These are phyloP conservation scores for Melanotaenia maccullochi DNA, from an alignment of 2,797 vertebrate species.

Conservation along the genomic window DNA sequence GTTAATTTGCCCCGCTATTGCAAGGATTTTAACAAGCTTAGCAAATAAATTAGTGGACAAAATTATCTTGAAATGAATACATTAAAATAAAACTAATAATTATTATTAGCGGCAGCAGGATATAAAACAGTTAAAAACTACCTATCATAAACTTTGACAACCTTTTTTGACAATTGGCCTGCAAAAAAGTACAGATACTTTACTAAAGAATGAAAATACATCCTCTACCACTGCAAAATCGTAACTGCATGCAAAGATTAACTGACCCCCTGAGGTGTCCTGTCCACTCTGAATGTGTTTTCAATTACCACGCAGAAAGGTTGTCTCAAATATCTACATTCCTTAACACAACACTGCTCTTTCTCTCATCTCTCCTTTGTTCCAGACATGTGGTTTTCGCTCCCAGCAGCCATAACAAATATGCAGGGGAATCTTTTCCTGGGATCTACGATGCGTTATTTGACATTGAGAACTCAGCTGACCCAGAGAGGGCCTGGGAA, in stretches of 20 bases:
- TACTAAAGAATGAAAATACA: not conserved
- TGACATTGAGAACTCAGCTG: slow-evolving; percentile 84
- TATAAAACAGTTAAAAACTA: not conserved
- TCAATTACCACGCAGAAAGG: not conserved
- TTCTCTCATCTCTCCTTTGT: slow-evolving; percentile 19
- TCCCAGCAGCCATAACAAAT: slow-evolving; percentile 95
- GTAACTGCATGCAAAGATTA: not conserved
- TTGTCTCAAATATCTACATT: slow-evolving; percentile 1
- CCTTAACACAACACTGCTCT: not conserved
- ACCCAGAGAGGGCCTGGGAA: slow-evolving; percentile 84
- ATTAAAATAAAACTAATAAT: too few relatives aligned
- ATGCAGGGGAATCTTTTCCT: slow-evolving; percentile 92
- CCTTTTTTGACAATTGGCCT: too few relatives aligned
- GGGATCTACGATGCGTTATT: slow-evolving; percentile 95
- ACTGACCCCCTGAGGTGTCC: not conserved
- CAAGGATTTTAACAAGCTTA: not conserved
- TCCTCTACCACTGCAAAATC: not conserved
- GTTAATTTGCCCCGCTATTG: not conserved
- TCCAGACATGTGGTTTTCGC: slow-evolving; percentile 92
- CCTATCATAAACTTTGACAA: too few relatives aligned
- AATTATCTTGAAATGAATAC: not conserved
- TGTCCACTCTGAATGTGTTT: not conserved
- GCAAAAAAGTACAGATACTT: too few relatives aligned
- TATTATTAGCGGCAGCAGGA: too few relatives aligned
- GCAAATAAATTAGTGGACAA: not conserved